Base-by-base conservation (phyloP, 2,888 invertebrate species). In the Micoletzkya japonica region DNA sequence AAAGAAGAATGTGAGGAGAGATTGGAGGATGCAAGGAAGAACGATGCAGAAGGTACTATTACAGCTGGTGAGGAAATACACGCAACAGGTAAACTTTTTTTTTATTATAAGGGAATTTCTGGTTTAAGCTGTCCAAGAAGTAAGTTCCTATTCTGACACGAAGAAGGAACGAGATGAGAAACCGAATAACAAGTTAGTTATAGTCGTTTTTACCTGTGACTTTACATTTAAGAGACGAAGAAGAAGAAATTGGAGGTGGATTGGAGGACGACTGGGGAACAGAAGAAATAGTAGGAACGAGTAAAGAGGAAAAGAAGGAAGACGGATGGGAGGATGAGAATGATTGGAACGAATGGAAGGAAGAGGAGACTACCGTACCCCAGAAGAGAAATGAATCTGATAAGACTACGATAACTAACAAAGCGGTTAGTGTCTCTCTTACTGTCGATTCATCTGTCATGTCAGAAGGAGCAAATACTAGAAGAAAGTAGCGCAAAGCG, bases 241-340 rank as follows among this genome's bases (percentile, higher is more conserved):
- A 59, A 39, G 56, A 73, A 60, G 57, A 52, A 49, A 34, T n/a
- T n/a, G 59, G n/a, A 58, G 54, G 52, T 26, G 71, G 50, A 56
- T 69, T 60, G 64, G 70, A 66, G 10, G 70, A 66, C 34, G 26
- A 54, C 24, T 66, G 64, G 64, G 64, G 64, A 66, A 66, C 24
- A 28, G 64, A 54, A 0, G 49, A 49, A 50, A 50, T 63, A 1
- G 39, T 6, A 44, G 10, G 14, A 44, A 44, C 10, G 44, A 44
- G 10, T 20, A 44, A 44, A 44, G 44, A 44, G 10, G 14, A 44
- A 44, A 44, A 44, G 44, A 44, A 44, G 20, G 44, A 44, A 14
- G 44, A 14, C 10, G 10, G 14, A 44, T 14, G 10, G 20, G 20
- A 44, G 20, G 44, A 44, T 44, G 44, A 44, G 20, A 44, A 44